Conservation (phyloP, 2,888 invertebrate species). For the Polylopha cassiicola region DNA sequence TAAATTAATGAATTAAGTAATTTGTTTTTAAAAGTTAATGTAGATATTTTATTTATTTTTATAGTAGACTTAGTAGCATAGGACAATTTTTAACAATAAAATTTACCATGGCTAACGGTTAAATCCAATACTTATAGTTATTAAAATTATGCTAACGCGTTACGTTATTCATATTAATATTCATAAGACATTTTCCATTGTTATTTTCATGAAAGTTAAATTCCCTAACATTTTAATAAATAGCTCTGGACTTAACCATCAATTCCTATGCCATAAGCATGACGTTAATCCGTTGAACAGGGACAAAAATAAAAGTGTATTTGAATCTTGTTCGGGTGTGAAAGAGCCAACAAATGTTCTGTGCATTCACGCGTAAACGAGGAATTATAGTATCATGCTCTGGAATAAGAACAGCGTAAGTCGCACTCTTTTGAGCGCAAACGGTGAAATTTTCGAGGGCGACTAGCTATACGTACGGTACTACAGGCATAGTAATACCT, state of each 20-base stretch:
- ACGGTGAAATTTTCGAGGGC: conserved; percentile 1
- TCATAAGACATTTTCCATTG: conserved; percentile 13
- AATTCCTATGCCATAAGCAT: conserved; percentile 66
- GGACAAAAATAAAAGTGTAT: conserved; percentile 53
- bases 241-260: conserved; percentile 55
- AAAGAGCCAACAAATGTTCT: conserved; percentile 69
- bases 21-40: no score
- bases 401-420: conserved; percentile 56
- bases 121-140: no score
- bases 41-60: no score
- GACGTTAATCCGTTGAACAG: conserved; percentile 66
- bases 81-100: no score
- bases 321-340: conserved; percentile 57
- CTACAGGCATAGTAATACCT: no score
- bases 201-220: conserved; percentile 32
- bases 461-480: no score
- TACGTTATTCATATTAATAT: conserved; percentile 12
- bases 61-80: no score
- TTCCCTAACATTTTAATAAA: conserved; percentile 46
- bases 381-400: conserved; percentile 57
- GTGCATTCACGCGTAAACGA: conserved; percentile 71
- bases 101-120: no score
- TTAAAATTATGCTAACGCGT: conserved; percentile 3
- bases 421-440: conserved; percentile 17
- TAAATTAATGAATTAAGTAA: no score